Base-by-base conservation (phyloP, 2,113 vertebrate species). In the Grammomys dolichurus region DNA sequence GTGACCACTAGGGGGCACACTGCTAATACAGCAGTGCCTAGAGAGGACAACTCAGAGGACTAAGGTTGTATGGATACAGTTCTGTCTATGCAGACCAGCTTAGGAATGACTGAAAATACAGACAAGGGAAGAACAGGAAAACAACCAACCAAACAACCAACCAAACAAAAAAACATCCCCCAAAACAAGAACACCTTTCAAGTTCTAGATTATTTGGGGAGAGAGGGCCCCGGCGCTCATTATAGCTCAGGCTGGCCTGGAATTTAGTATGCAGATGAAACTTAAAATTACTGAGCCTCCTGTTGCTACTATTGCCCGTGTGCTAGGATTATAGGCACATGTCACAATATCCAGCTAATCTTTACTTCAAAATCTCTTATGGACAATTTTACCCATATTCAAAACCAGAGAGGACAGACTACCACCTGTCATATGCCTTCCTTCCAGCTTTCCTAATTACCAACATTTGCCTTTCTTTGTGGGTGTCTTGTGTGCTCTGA, bases 71-170 rank as follows among this genome's bases (percentile, higher is more conserved):
- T 33, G 17, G 43, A 19, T 19, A 14, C 0, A 28, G 43, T 13
- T 40, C 72, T 54, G 56, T 54, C 88, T 48, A 56, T 20, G 13
- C 19, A 80, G 36, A 87, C 36, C 33, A 51, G 46, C 46, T 48
- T 5, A 1, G 54, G 48, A 84, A 86, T 24, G 31, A 67, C 24
- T 90, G 90, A 95, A 76, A 94, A 58, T 22, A 58, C 85, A n/a
- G 73, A 13, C 36, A 14, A 89, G 16, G 3, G 19, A 91, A 94
- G 20, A 90, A 73, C 0, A 24, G 86, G 28, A 81, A 77, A 91
- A 78, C 28, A 69, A 33, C 5, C 4, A 69, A 33, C 33, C 14
- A 3, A 58, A 19, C 58, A 60, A 69, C 12, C 5, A 54, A 54
- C 7, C 11, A 54, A 54, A 13, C 54, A 31, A n/a, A 33, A n/a